Percentiles rank a stretch among this genome's conserved stretches.
These are phyloP conservation scores for Lymantria dispar DNA, from an alignment of 2,888 invertebrate genomes.

Conservation along the genomic window DNA sequence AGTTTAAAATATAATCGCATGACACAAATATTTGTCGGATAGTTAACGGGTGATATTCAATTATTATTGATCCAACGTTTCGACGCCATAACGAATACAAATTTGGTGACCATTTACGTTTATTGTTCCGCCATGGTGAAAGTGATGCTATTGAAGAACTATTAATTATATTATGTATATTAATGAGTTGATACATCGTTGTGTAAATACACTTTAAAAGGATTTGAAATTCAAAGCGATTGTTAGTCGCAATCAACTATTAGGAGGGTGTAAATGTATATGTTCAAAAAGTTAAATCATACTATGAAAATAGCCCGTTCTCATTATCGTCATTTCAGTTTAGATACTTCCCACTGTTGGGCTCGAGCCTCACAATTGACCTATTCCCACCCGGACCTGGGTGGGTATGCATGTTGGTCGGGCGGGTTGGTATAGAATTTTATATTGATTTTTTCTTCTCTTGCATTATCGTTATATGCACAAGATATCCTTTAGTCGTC, in stretches of 20 bases:
- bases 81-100: conserved; percentile 51
- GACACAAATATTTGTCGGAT: conserved; percentile 47
- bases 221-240: not conserved
- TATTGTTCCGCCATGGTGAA: conserved; percentile 59
- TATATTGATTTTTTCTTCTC: too few relatives aligned
- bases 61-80: conserved; percentile 58
- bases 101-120: conserved; percentile 41
- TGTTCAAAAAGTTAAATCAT: too few relatives aligned
- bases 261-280: too few relatives aligned
- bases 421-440: too few relatives aligned
- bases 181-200: conserved; percentile 33
- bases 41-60: conserved; percentile 51
- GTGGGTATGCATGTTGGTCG: too few relatives aligned
- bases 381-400: too few relatives aligned
- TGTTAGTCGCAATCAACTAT: not conserved
- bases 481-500: too few relatives aligned
- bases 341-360: too few relatives aligned
- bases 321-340: too few relatives aligned
- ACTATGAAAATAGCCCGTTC: too few relatives aligned
- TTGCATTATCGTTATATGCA: too few relatives aligned
- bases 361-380: too few relatives aligned
- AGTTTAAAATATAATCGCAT: conserved; percentile 13
- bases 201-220: conserved; percentile 11
- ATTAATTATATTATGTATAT: conserved; percentile 43
- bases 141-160: conserved; percentile 46